phyloP scores from a whole-genome alignment of 2,113 vertebrate genomes.

The Charadrius vociferus region DNA sequence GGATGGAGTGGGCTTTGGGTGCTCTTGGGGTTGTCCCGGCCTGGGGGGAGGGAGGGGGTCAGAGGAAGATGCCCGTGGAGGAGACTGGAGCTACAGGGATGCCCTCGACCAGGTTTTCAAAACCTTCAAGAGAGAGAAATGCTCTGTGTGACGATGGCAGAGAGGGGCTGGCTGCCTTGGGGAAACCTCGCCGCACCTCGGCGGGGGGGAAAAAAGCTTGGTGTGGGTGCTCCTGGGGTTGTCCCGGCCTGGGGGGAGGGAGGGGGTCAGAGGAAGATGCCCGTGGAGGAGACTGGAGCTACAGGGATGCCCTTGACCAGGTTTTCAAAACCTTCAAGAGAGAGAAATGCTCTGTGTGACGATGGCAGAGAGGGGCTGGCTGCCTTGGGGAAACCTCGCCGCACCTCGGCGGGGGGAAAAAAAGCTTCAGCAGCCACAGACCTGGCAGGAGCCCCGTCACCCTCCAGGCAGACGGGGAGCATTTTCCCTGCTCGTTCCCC shows the following conservation, averaged over 20 bases:
- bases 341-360: accelerated
- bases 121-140: neutral
- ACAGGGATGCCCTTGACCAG: neutral
- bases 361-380: neutral
- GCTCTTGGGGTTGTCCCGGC: neutral
- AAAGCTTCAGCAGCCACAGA: neutral
- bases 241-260: accelerated
- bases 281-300: neutral
- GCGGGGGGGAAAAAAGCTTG: neutral
- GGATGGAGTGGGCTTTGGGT: neutral
- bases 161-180: neutral
- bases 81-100: neutral
- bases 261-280: neutral
- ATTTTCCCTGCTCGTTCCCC: neutral
- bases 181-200: neutral
- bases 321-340: neutral
- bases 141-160: accelerated
- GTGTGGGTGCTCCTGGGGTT: neutral
- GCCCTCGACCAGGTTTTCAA: neutral
- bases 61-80: neutral
- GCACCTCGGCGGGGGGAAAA: neutral
- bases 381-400: neutral
- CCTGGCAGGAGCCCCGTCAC: neutral
- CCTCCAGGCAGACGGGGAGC: accelerated
- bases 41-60: accelerated